Percentiles rank a stretch among this genome's conserved stretches.
These are phyloP conservation scores for Harpagifer antarcticus DNA, from an alignment of 2,797 vertebrate species.

Conservation along the genomic window DNA sequence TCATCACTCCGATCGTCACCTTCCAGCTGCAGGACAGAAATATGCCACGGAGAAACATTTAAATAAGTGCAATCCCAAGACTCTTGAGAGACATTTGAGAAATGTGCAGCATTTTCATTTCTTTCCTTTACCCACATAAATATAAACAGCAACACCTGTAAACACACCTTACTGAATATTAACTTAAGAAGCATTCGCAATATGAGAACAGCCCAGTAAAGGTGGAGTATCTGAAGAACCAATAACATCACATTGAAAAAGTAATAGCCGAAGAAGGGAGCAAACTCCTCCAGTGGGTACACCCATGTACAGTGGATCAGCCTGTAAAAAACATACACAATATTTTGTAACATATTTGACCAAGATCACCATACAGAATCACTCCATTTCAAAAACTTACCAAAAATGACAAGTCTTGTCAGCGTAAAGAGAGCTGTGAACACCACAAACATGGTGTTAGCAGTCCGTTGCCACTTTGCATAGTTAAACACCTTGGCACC, in stretches of 20 bases:
- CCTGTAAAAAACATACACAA: slow-evolving; percentile 75
- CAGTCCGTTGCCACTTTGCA: slow-evolving; percentile 86
- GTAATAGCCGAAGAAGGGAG: slow-evolving; percentile 90
- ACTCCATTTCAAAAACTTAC: slow-evolving; percentile 81
- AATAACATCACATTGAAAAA: slow-evolving; percentile 89
- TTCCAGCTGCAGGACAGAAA: slow-evolving; percentile 71
- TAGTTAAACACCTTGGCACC: slow-evolving; percentile 95
- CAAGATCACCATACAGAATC: neutral
- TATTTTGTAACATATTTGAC: neutral
- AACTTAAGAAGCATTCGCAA: slow-evolving; percentile 88
- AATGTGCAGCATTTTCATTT: neutral
- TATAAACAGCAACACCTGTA: slow-evolving; percentile 34
- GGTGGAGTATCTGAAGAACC: slow-evolving; percentile 87
- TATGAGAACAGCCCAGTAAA: slow-evolving; percentile 92
- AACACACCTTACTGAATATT: slow-evolving; percentile 86
- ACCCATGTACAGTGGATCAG: slow-evolving; percentile 90
- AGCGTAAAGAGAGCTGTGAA: slow-evolving; percentile 88
- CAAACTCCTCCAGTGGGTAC: slow-evolving; percentile 82
- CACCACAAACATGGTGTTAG: slow-evolving; percentile 88
- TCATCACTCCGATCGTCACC: slow-evolving; percentile 83
- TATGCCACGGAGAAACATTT: slow-evolving; percentile 15
- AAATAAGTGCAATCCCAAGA: neutral
- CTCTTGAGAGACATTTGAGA: neutral
- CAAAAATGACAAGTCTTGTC: slow-evolving; percentile 91
- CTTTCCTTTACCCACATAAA: neutral